phyloP scores from a whole-genome alignment of 2,888 invertebrate species.

The Sthenelais limicola region DNA sequence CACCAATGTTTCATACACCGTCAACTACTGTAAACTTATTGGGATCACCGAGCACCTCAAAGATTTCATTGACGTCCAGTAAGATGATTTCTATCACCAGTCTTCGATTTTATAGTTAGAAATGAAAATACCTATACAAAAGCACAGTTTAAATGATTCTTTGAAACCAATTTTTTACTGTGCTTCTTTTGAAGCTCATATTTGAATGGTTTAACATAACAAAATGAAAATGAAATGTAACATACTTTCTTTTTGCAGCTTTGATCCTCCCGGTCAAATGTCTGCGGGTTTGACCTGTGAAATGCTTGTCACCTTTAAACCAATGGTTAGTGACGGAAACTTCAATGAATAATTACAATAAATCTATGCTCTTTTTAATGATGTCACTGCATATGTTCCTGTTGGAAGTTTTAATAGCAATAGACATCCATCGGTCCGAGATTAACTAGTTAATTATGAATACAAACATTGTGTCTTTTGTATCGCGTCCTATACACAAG shows the following conservation, averaged over 20 bases:
- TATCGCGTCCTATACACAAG: too few species aligned
- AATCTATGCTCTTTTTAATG: too few species aligned
- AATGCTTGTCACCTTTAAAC: slow-evolving; percentile 70
- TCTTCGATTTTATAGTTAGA: background rate
- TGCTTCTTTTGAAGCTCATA: too few species aligned
- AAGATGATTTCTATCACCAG: too few species aligned
- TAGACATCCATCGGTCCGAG: too few species aligned
- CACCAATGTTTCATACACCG: slow-evolving; percentile 72
- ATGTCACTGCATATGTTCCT: too few species aligned
- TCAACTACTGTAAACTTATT: slow-evolving; percentile 70
- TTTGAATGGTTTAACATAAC: too few species aligned
- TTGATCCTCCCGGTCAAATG: slow-evolving; percentile 72
- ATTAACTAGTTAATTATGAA: too few species aligned
- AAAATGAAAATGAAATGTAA: too few species aligned
- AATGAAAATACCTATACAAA: background rate
- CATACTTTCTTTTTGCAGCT: slow-evolving; percentile 57
- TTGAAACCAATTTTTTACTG: too few species aligned
- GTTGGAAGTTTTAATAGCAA: too few species aligned
- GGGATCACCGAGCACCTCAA: slow-evolving; percentile 71
- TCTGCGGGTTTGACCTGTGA: slow-evolving; percentile 73
- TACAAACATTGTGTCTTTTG: too few species aligned
- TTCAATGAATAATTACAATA: background rate
- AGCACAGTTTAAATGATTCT: background rate
- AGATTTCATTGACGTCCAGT: slow-evolving; percentile 71
- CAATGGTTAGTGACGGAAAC: slow-evolving; percentile 62